Conservation (phyloP, 2,797 vertebrate genomes). For the Vireo griseus region DNA sequence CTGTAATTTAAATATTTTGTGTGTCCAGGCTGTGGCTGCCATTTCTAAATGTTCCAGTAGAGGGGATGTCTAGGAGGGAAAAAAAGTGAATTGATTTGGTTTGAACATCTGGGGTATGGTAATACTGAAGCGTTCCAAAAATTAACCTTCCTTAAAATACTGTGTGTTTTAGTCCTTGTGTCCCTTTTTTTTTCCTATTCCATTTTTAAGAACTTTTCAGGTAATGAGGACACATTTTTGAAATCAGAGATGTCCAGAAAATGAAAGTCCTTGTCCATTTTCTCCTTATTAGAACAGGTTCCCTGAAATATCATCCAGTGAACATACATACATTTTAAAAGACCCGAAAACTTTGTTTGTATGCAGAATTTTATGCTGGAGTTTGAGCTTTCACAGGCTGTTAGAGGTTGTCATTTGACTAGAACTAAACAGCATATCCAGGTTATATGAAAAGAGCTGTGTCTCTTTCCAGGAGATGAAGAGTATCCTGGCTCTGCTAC, state of each 20-base stretch:
- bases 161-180: background rate
- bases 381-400: background rate
- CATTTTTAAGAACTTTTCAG: background rate
- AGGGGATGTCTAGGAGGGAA: background rate
- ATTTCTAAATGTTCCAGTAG: background rate
- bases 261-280: background rate
- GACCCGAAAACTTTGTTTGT: background rate
- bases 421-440: background rate
- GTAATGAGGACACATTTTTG: background rate
- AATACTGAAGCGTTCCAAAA: background rate
- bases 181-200: background rate
- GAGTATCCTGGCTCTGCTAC: background rate
- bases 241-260: background rate
- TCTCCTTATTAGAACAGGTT: background rate
- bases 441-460: background rate
- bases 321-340: background rate
- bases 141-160: background rate
- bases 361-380: background rate
- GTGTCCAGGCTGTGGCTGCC: background rate
- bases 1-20: background rate
- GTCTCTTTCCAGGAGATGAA: background rate
- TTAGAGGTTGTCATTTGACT: background rate
- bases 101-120: background rate
- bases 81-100: background rate
- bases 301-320: slow-evolving; percentile 1